Conservation (phyloP, 2,797 vertebrate species). For the Scyliorhinus canicula region DNA sequence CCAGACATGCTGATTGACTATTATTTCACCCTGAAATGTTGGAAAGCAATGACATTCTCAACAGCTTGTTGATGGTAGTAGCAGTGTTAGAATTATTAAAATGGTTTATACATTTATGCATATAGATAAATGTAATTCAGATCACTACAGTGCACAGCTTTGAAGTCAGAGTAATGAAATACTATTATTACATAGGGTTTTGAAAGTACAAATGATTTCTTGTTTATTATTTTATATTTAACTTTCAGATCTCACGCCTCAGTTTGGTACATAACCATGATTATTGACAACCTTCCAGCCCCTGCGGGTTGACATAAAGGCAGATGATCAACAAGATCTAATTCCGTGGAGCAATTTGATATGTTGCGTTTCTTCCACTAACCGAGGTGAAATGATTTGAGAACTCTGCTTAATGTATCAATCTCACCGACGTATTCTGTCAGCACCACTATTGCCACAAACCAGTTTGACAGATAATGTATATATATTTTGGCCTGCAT, state of each 20-base stretch:
- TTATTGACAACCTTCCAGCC: background rate
- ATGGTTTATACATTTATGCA: background rate
- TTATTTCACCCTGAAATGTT: background rate
- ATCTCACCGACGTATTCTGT: background rate
- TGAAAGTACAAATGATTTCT: background rate
- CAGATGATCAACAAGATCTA: background rate
- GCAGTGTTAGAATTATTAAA: background rate
- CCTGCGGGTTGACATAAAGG: background rate
- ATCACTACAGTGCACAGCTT: background rate
- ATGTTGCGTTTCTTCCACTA: background rate
- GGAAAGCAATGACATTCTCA: background rate
- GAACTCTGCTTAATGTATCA: background rate
- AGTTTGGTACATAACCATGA: background rate
- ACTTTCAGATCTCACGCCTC: background rate
- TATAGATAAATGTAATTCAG: background rate
- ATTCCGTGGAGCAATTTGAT: background rate
- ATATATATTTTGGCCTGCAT: background rate
- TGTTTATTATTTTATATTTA: background rate
- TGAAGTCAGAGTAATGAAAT: background rate
- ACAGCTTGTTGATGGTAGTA: background rate
- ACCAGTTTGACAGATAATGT: background rate
- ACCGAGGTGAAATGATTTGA: background rate
- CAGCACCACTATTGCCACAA: background rate
- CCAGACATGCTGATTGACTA: background rate
- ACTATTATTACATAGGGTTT: background rate